Evolutionary conservation across 1,140 invertebrate species (phyloP).

Genomic region (Drosophila persimilis): DNA sequence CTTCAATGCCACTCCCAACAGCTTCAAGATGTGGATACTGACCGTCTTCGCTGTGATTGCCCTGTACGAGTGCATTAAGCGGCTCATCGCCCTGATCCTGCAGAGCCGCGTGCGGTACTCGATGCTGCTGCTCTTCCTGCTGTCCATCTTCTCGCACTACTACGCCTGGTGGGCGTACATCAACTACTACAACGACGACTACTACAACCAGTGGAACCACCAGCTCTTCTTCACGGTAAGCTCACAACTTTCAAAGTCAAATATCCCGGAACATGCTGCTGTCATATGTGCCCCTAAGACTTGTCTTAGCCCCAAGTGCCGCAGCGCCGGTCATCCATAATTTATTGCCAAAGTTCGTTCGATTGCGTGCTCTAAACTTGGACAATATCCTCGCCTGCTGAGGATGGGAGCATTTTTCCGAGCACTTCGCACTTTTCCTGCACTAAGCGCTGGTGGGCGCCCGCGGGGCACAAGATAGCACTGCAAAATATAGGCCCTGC

Average conservation of each 20-base stretch:
- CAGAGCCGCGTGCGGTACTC: constrained; percentile 85
- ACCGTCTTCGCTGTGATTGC: constrained; percentile 87
- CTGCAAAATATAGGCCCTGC: constrained; percentile 27
- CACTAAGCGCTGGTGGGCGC: constrained; percentile 1
- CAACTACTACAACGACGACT: constrained; percentile 94
- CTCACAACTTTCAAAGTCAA: constrained; percentile 21
- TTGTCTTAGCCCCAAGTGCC: constrained; percentile 11
- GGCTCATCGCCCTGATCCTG: constrained; percentile 85
- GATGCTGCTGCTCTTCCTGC: constrained; percentile 89
- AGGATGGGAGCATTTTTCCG: background rate
- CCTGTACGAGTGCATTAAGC: constrained; percentile 89
- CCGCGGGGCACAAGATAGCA: constrained; percentile 14
- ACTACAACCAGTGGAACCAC: constrained; percentile 90
- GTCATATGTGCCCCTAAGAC: constrained; percentile 25
- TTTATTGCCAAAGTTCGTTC: constrained; percentile 71
- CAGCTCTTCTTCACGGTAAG: constrained; percentile 89
- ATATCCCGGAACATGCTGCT: constrained; percentile 1
- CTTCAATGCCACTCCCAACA: constrained; percentile 91
- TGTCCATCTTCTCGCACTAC: constrained; percentile 91
- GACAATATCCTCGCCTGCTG: constrained; percentile 52
- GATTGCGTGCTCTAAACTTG: constrained; percentile 63
- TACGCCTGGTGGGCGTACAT: constrained; percentile 93
- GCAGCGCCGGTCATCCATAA: constrained; percentile 51
- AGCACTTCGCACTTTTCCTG: constrained; percentile 52
- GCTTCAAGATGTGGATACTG: constrained; percentile 90